phyloP scores from a whole-genome alignment of 2,888 invertebrate genomes.

The Hipparchia semele region DNA sequence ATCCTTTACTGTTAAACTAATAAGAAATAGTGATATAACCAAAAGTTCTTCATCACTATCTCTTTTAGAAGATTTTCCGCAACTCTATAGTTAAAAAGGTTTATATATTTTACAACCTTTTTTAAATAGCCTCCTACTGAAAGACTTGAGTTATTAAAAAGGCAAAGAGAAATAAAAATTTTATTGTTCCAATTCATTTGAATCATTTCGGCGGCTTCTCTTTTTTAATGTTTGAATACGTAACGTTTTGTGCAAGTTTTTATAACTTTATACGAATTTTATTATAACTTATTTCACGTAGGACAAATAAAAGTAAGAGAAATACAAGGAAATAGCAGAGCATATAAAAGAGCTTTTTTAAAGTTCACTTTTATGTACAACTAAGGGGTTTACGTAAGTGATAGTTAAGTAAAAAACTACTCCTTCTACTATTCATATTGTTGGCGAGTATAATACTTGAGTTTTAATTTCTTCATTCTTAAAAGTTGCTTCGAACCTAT shows the following conservation, averaged over 20 bases:
- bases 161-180: constrained; percentile 37
- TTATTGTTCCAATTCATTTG: constrained; percentile 48
- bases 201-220: constrained; percentile 40
- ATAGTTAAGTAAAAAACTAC: no score
- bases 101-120: constrained; percentile 44
- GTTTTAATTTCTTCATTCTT: no score
- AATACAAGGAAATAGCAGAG: not conserved
- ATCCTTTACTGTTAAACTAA: no score
- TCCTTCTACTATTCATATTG: no score
- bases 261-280: constrained; percentile 30
- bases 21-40: no score
- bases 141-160: constrained; percentile 41
- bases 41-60: no score
- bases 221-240: constrained; percentile 34
- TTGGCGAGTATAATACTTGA: no score
- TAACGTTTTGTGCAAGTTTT: constrained; percentile 10
- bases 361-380: no score
- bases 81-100: not conserved
- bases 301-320: not conserved
- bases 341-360: not conserved
- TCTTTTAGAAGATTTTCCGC: not conserved
- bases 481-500: no score
- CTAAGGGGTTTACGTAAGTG: no score
- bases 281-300: not conserved
- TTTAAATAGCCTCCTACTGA: constrained; percentile 39